phyloP scores from a whole-genome alignment of 2,797 vertebrate genomes.

The Tragopan temminckii region DNA sequence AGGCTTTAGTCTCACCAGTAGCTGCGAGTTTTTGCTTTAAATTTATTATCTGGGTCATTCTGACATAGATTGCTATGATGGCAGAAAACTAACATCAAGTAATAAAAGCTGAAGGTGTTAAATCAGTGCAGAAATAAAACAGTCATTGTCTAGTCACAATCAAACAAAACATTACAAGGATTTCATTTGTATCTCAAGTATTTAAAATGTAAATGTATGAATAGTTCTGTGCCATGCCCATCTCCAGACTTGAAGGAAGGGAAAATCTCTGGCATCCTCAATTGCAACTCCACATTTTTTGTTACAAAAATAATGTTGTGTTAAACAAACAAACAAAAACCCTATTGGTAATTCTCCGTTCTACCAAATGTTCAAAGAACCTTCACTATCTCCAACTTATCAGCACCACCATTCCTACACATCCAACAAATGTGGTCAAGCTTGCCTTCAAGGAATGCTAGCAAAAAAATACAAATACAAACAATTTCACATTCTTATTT shows the following conservation, averaged over 20 bases:
- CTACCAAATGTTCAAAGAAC: neutral
- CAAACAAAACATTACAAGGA: neutral
- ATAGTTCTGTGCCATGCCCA: constrained; percentile 6
- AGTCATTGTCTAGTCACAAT: neutral
- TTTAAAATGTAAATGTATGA: neutral
- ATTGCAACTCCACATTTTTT: constrained; percentile 11
- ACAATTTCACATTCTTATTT: constrained; percentile 28
- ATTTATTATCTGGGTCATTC: neutral
- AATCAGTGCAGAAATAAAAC: neutral
- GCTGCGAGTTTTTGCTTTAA: neutral
- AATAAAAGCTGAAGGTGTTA: neutral
- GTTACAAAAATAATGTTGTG: neutral
- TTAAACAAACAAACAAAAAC: neutral
- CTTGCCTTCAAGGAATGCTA: neutral
- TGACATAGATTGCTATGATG: neutral
- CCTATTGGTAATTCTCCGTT: neutral
- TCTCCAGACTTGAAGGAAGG: constrained; percentile 20
- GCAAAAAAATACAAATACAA: neutral
- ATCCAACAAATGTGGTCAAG: neutral
- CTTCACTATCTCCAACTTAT: neutral
- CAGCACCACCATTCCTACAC: neutral
- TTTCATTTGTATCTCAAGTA: neutral
- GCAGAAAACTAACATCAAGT: neutral
- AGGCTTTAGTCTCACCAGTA: neutral
- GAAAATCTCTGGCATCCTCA: constrained; percentile 43